A percentile compares a stretch with the other conserved stretches of the same genome.
These are phyloP conservation scores for Pachydiplax longipennis DNA, from an alignment of 2,888 invertebrate species.

Conservation along the genomic window DNA sequence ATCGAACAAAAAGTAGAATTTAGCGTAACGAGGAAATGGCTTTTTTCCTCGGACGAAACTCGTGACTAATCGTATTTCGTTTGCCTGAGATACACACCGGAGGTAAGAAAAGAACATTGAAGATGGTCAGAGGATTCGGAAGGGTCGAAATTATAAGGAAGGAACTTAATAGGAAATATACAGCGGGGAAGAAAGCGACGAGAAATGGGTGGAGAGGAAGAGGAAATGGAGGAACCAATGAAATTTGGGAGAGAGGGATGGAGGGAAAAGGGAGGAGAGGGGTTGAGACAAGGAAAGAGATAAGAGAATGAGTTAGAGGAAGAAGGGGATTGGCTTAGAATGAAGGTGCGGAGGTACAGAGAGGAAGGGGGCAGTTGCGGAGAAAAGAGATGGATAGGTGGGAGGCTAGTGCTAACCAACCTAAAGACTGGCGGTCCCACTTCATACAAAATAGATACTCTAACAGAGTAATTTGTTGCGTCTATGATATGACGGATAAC, in stretches of 20 bases:
- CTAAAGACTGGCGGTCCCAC: too few relatives aligned
- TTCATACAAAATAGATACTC: too few relatives aligned
- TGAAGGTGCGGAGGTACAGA: neutral
- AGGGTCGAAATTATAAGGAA: neutral
- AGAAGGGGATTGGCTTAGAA: neutral
- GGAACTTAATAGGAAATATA: neutral
- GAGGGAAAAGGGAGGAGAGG: neutral
- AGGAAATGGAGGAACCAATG: neutral
- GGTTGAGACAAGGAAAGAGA: neutral
- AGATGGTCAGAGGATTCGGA: neutral
- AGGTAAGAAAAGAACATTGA: neutral
- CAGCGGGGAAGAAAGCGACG: neutral
- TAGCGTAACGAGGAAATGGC: too few relatives aligned
- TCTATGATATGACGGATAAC: too few relatives aligned
- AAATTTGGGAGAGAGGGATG: neutral
- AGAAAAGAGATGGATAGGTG: neutral
- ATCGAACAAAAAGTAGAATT: too few relatives aligned
- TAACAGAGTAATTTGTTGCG: too few relatives aligned
- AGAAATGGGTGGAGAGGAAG: neutral
- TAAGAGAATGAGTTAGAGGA: neutral
- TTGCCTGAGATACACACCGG: neutral
- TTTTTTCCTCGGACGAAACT: too few relatives aligned
- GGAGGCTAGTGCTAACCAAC: neutral
- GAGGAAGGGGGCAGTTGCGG: neutral
- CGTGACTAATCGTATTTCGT: too few relatives aligned